A percentile compares a stretch with the other conserved stretches of the same genome.
phyloP scores from a whole-genome alignment of 2,888 invertebrate species.

The Mythimna ferrago region DNA sequence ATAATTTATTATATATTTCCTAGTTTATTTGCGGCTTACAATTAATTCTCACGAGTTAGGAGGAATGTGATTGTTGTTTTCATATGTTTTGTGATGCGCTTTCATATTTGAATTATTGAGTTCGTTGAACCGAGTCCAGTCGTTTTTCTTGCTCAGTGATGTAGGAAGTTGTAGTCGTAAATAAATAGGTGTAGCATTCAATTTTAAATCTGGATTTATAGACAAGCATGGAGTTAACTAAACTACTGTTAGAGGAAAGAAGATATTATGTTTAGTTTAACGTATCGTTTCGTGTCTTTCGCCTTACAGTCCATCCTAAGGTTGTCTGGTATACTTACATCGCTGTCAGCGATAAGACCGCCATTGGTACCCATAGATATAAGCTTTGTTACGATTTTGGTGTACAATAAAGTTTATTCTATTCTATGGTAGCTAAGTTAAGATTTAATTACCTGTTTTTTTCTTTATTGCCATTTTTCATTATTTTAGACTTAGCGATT shows the following conservation, averaged over 20 bases:
- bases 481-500: not conserved
- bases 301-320: no score
- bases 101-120: slow-evolving; percentile 59
- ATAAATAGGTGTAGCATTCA: slow-evolving; percentile 26
- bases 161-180: slow-evolving; percentile 37
- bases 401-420: no score
- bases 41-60: slow-evolving; percentile 72
- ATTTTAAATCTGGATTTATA: slow-evolving; percentile 41
- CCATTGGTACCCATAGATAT: no score
- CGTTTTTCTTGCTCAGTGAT: slow-evolving; percentile 28
- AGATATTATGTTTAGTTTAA: no score
- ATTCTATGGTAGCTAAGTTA: no score
- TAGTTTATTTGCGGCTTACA: slow-evolving; percentile 70
- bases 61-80: slow-evolving; percentile 23
- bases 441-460: no score
- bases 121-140: slow-evolving; percentile 42
- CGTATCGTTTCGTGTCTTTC: no score
- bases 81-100: slow-evolving; percentile 52
- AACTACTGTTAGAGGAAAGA: slow-evolving; percentile 17
- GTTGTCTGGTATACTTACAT: no score
- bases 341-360: no score
- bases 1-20: slow-evolving; percentile 78
- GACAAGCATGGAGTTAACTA: slow-evolving; percentile 20
- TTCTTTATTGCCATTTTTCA: no score
- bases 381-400: no score